Evolutionary conservation across 2,888 invertebrate species (phyloP), one percentile per base, ranked within the genome.

Genomic region (Caenorhabditis japonica): DNA sequence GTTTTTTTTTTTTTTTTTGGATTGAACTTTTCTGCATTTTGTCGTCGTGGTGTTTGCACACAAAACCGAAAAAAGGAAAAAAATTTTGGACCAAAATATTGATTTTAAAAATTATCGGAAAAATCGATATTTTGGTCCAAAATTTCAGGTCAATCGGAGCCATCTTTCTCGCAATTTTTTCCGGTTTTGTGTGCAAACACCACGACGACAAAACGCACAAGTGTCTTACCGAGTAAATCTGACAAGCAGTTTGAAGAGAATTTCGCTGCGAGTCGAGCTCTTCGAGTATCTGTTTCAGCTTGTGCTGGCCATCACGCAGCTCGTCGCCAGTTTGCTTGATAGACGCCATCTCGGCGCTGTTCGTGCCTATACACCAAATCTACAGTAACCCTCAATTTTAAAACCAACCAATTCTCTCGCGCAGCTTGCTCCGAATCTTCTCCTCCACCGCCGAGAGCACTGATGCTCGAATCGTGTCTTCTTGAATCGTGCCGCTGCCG

Each of bases 391-490:
- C 43, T 19, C n/a, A 34, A n/a, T 13, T 27, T 15, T 0, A 19
- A n/a, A 17, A 49, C 72, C 95, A 94, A 83, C 93, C 93, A 75
- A 94, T 93, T 85, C 93, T 93, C 86, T 97, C 97, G 83, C 93
- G 92, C 81, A 97, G 91, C 76, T 94, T 91, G 74, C 94, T 90
- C 83, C 93, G 91, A 79, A 99, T 89, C 89, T 95, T 96, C 88
- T 99, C 97, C 89, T 96, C 94, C 0, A 97, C 94, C 23, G 97
- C 97, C 62, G 95, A 94, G 17, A 96, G 89, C 21, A 99, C 90
- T 0, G 97, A 97, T 25, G 93, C 94, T 87, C 94, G 92, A 76
- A 99, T 94, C 88, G 97, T 95, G 87, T 96, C 95, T 84, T 96
- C 94, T 49, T 95, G 93, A 66, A 95, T 94, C 23, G n/a, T 94